Evolutionary conservation across 2,888 invertebrate genomes (phyloP).

Genomic region (Ptychoptera albimana): DNA sequence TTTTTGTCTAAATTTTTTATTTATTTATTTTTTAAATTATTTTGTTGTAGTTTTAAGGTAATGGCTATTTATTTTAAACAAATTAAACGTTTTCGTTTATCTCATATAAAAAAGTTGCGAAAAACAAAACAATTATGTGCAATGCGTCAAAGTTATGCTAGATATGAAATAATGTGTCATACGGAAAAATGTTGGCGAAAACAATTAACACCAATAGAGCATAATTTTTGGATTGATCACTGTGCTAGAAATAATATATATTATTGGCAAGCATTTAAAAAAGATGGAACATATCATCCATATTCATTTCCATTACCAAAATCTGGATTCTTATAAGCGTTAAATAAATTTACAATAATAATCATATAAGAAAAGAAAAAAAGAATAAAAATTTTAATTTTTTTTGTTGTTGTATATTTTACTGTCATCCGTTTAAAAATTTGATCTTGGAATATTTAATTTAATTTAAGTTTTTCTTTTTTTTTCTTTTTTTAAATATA

Average conservation of each 20-base stretch:
- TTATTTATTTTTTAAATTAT: not conserved
- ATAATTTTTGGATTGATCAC: not conserved
- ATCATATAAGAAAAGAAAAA: not conserved
- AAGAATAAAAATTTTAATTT: not conserved
- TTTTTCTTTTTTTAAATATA: too few species aligned
- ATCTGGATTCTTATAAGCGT: not conserved
- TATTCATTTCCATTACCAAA: not conserved
- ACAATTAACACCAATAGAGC: not conserved
- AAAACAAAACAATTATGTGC: not conserved
- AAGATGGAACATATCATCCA: not conserved
- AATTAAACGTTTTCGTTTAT: not conserved
- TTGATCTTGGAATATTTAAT: too few species aligned
- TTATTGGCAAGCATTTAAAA: not conserved
- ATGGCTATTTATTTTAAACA: not conserved
- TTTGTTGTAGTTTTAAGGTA: not conserved
- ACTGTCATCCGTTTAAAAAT: too few species aligned
- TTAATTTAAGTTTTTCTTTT: too few species aligned
- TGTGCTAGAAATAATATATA: not conserved
- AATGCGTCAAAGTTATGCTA: not conserved
- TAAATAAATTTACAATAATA: not conserved
- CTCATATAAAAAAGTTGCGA: not conserved
- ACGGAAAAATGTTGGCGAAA: not conserved
- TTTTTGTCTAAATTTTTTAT: not conserved
- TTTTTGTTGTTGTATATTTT: not conserved
- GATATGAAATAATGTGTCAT: not conserved